phyloP scores from a whole-genome alignment of 2,888 invertebrate genomes.

The Apodemia zela region DNA sequence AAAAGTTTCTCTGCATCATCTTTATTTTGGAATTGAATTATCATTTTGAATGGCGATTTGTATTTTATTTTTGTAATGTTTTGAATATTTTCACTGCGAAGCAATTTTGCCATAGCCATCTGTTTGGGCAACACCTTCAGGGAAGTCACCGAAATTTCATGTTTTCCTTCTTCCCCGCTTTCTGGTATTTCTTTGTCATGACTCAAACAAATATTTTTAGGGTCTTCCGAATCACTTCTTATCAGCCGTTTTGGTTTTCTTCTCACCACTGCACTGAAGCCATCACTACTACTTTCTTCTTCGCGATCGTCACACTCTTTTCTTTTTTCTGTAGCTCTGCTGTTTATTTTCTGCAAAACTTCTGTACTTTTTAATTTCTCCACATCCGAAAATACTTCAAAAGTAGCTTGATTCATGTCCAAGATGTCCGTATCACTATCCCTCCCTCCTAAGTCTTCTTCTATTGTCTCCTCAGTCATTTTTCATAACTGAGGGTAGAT shows the following conservation, averaged over 20 bases:
- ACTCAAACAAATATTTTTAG: neutral
- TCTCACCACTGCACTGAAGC: neutral
- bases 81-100: too few relatives aligned
- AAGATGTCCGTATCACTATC: neutral
- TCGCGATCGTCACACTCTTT: neutral
- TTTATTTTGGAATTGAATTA: too few relatives aligned
- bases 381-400: too few relatives aligned
- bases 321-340: neutral
- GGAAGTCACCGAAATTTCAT: too few relatives aligned
- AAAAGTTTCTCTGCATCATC: too few relatives aligned
- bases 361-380: neutral
- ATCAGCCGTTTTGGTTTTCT: neutral
- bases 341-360: neutral
- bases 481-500: constrained; percentile 5
- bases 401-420: neutral
- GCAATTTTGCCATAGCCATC: too few relatives aligned
- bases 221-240: neutral
- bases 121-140: too few relatives aligned
- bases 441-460: neutral
- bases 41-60: too few relatives aligned
- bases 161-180: too few relatives aligned
- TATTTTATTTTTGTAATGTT: too few relatives aligned
- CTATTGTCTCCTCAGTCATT: neutral
- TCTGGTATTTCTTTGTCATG: too few relatives aligned
- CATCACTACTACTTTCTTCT: neutral